Conservation (phyloP, 2,797 vertebrate species). For the Platyrinchus mystaceus region DNA sequence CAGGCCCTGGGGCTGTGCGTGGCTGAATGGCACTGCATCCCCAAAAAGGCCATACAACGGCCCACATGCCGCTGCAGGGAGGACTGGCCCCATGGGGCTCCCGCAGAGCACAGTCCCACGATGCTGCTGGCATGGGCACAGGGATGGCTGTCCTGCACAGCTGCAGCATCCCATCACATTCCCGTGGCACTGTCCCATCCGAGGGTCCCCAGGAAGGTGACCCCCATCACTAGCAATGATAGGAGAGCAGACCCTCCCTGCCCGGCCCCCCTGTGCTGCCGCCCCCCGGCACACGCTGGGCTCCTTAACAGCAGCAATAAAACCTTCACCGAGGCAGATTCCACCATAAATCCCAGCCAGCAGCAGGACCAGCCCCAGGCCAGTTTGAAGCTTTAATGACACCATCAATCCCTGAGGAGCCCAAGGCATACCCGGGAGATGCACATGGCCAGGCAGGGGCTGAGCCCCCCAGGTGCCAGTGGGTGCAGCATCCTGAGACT, state of each 20-base stretch:
- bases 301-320: conserved; percentile 32
- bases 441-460: not conserved
- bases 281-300: not conserved
- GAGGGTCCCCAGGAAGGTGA: not conserved
- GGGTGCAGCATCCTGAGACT: accelerated
- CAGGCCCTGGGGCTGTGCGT: accelerated
- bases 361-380: not conserved
- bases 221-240: not conserved
- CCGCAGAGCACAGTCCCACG: accelerated
- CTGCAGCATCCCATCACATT: not conserved
- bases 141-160: accelerated
- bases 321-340: conserved; percentile 28
- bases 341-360: conserved; percentile 30
- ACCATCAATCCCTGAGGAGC: conserved; percentile 41
- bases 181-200: accelerated
- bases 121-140: not conserved
- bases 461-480: accelerated
- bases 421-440: not conserved
- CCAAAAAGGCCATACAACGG: accelerated
- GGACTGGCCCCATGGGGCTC: not conserved
- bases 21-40: accelerated
- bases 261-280: not conserved
- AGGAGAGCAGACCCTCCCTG: not conserved
- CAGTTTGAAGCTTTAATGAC: conserved; percentile 46
- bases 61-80: accelerated